Evolutionary conservation across 2,888 invertebrate species (phyloP).

Genomic region (Allacma fusca): DNA sequence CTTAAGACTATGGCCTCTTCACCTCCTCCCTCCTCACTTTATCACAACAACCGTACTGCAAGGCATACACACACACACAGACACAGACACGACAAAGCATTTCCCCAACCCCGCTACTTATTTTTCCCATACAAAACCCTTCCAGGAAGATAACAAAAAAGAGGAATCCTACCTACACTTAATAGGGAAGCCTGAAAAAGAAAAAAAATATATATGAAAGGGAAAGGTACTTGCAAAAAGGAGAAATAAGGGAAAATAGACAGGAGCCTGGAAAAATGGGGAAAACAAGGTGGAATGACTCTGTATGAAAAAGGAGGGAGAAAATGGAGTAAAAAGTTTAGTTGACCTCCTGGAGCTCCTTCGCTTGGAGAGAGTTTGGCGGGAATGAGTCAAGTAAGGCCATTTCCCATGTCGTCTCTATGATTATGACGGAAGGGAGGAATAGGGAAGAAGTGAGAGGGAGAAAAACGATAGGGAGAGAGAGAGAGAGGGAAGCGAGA

Average conservation of each 20-base stretch:
- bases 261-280: not conserved
- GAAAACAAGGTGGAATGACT: not conserved
- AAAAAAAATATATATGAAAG: no score
- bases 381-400: not conserved
- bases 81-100: no score
- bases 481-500: not conserved
- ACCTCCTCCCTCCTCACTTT: not conserved
- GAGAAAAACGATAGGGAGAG: not conserved
- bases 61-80: no score
- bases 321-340: constrained; percentile 2
- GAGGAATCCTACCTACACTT: no score
- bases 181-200: no score
- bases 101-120: no score
- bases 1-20: not conserved
- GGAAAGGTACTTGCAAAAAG: not conserved
- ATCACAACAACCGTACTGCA: not conserved
- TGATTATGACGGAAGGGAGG: constrained; percentile 20
- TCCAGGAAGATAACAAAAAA: no score
- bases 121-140: no score
- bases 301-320: not conserved
- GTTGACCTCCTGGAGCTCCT: constrained; percentile 16
- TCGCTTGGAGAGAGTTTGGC: not conserved
- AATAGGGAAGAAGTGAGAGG: not conserved
- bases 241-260: not conserved
- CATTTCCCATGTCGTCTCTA: not conserved